A percentile compares a stretch with the other conserved stretches of the same genome.
phyloP scores from a whole-genome alignment of 1,140 invertebrate genomes.

The Pseudomyrmex cubaensis region DNA sequence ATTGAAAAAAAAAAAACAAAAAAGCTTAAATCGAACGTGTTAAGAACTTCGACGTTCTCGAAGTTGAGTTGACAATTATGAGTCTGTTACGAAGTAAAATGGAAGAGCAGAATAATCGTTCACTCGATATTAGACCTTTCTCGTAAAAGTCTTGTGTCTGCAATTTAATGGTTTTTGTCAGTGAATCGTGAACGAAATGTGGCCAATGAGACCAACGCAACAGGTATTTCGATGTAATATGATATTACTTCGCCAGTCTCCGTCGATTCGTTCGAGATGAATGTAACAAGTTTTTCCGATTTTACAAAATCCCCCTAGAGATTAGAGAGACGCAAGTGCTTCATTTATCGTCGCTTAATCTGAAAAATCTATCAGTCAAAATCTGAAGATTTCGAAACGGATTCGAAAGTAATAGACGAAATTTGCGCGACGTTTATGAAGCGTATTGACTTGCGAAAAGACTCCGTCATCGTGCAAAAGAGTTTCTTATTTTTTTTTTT shows the following conservation, averaged over 20 bases:
- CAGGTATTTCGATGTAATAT: conserved; percentile 60
- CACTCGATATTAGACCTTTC: conserved; percentile 27
- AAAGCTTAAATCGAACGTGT: background rate
- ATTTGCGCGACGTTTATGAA: background rate
- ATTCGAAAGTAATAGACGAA: background rate
- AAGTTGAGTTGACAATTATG: background rate
- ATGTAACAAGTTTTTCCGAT: conserved; percentile 38
- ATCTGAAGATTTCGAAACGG: background rate
- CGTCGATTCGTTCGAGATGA: conserved; percentile 34
- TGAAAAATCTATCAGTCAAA: conserved; percentile 6
- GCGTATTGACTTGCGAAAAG: background rate
- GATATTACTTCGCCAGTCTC: conserved; percentile 47
- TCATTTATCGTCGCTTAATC: conserved; percentile 21
- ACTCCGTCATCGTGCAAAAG: background rate
- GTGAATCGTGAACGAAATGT: conserved; percentile 49
- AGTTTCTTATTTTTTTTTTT: background rate
- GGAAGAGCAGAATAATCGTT: conserved; percentile 40
- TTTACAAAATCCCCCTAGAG: conserved; percentile 23
- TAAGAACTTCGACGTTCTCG: conserved; percentile 14
- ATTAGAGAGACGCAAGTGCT: background rate
- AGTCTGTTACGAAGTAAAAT: conserved; percentile 23
- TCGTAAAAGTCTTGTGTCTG: conserved; percentile 36
- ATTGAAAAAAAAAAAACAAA: too few species aligned
- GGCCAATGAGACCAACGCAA: conserved; percentile 56
- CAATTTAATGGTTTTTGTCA: conserved; percentile 48